Conservation (phyloP, 2,797 vertebrate genomes). For the Ispidina lecontei region DNA sequence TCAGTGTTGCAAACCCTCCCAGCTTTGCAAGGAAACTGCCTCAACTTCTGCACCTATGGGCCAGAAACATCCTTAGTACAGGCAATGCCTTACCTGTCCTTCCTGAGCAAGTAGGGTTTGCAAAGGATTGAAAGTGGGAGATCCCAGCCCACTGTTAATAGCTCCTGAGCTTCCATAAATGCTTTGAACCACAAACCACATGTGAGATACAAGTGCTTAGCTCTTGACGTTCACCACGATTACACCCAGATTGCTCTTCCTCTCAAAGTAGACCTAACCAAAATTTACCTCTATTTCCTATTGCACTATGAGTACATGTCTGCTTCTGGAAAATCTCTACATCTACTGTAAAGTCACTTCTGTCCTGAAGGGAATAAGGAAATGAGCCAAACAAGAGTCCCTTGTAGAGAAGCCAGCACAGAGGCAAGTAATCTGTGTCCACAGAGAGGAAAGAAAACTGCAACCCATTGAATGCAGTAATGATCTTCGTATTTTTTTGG, state of each 20-base stretch:
- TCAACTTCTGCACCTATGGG: neutral
- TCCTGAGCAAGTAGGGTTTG: neutral
- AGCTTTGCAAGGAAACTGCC: neutral
- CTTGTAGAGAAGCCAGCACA: neutral
- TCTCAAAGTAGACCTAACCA: neutral
- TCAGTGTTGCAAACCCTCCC: neutral
- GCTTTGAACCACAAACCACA: neutral
- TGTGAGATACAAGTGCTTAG: rapidly evolving
- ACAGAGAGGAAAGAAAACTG: neutral
- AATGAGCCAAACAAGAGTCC: neutral
- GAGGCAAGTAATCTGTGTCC: neutral
- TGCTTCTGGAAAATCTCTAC: neutral
- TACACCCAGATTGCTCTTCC: neutral
- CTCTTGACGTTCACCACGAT: neutral
- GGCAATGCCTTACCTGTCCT: rapidly evolving
- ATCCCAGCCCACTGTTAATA: neutral
- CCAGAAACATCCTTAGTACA: rapidly evolving
- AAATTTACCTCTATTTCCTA: neutral
- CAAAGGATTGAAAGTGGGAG: neutral
- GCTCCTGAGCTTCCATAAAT: neutral
- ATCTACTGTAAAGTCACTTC: neutral
- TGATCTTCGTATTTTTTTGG: neutral
- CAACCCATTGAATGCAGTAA: neutral
- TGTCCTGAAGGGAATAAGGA: neutral
- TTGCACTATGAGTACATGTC: neutral